These are phyloP conservation scores for Andrena hattorfiana DNA, from an alignment of 2,888 invertebrate species.

Conservation along the genomic window DNA sequence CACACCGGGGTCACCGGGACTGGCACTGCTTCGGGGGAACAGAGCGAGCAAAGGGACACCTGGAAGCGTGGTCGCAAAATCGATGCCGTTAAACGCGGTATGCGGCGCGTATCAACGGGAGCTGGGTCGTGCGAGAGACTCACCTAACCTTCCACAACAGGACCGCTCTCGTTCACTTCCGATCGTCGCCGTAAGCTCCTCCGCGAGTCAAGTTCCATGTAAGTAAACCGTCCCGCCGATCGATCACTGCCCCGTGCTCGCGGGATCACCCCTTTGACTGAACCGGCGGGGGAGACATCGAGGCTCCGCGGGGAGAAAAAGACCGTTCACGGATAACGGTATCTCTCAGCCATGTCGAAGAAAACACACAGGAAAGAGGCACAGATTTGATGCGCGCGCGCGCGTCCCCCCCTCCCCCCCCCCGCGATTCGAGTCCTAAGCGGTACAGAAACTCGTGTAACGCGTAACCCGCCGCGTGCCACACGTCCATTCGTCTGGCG, in stretches of 20 bases:
- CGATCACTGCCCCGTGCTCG: constrained; percentile 10
- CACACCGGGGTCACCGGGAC: neutral
- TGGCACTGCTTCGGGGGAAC: neutral
- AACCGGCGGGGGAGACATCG: constrained; percentile 34
- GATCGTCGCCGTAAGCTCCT: constrained; percentile 34
- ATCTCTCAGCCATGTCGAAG: constrained; percentile 62
- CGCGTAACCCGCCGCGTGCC: constrained; percentile 22
- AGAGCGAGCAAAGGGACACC: constrained; percentile 19
- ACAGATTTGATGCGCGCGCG: constrained; percentile 47
- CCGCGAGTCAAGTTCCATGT: constrained; percentile 49
- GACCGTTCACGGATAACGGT: constrained; percentile 64
- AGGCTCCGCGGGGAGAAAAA: constrained; percentile 13
- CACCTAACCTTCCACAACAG: constrained; percentile 69
- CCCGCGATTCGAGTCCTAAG: constrained; percentile 12
- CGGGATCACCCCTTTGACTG: constrained; percentile 29
- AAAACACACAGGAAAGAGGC: constrained; percentile 27
- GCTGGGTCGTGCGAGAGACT: constrained; percentile 48
- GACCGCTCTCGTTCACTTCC: constrained; percentile 41
- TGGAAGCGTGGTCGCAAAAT: constrained; percentile 46
- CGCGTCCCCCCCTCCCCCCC: neutral
- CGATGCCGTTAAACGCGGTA: constrained; percentile 34
- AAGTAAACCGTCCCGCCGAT: constrained; percentile 27
- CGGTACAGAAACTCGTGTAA: constrained; percentile 26
- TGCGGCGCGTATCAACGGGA: constrained; percentile 20
- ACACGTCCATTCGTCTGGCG: constrained; percentile 23